These are phyloP conservation scores for Sciurus carolinensis DNA, from an alignment of 2,797 vertebrate genomes.

Conservation along the genomic window DNA sequence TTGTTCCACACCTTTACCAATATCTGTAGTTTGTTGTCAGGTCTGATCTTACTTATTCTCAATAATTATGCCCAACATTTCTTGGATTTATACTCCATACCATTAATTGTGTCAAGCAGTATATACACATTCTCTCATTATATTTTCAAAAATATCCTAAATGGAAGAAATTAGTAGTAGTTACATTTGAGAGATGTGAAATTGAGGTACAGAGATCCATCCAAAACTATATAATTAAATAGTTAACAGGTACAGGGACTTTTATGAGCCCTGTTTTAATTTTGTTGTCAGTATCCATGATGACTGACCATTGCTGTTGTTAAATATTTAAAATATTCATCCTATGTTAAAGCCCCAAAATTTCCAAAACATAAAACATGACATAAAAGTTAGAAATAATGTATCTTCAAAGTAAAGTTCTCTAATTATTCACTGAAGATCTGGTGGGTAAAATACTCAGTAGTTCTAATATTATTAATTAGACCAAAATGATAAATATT, in stretches of 20 bases:
- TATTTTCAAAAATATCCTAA: not conserved
- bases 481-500: not conserved
- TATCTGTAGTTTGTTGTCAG: not conserved
- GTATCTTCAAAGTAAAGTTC: conserved; percentile 31
- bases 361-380: not conserved
- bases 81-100: not conserved
- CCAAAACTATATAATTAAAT: not conserved
- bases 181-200: conserved; percentile 12
- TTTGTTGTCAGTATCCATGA: not conserved
- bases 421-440: not conserved
- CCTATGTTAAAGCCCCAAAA: not conserved
- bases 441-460: not conserved
- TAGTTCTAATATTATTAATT: conserved; percentile 17
- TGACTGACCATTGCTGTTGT: not conserved
- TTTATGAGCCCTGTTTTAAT: not conserved
- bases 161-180: not conserved
- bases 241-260: not conserved
- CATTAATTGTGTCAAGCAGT: not conserved
- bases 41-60: not conserved
- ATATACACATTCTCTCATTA: not conserved
- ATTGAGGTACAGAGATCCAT: not conserved
- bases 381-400: not conserved
- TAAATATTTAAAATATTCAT: conserved; percentile 50
- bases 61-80: not conserved
- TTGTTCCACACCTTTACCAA: not conserved